A percentile compares a stretch with the other conserved stretches of the same genome.
Evolutionary conservation across 2,113 vertebrate genomes (phyloP).

Genomic region (Channa maculata): DNA sequence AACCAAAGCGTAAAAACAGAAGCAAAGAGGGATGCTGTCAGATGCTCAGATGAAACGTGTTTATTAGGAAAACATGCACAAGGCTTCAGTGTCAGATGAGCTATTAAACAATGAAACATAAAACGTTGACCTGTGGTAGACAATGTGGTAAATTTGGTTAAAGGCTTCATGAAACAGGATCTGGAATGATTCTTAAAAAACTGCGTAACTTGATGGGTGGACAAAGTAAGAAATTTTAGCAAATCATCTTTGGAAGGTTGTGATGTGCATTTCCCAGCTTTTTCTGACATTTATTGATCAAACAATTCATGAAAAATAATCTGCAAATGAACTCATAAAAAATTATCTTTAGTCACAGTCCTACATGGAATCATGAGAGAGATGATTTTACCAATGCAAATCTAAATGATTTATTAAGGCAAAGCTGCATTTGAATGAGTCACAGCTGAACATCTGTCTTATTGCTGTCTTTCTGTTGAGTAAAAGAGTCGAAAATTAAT

Average conservation of each 20-base stretch:
- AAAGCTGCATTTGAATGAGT: not conserved
- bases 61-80: not conserved
- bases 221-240: too few relatives aligned
- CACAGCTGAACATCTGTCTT: not conserved
- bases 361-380: not conserved
- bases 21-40: not conserved
- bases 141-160: too few relatives aligned
- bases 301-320: too few relatives aligned
- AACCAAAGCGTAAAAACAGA: slow-evolving; percentile 1
- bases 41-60: not conserved
- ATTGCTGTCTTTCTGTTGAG: not conserved
- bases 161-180: too few relatives aligned
- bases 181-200: too few relatives aligned
- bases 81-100: not conserved
- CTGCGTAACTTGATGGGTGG: too few relatives aligned
- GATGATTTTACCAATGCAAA: not conserved
- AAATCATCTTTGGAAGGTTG: too few relatives aligned
- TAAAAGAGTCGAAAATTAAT: too few relatives aligned
- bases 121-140: not conserved
- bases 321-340: not conserved
- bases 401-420: not conserved
- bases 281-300: too few relatives aligned
- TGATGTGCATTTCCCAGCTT: too few relatives aligned
- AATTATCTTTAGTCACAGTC: not conserved
- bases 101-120: not conserved